phyloP scores from a whole-genome alignment of 2,888 invertebrate genomes.

The Euclidia mi region DNA sequence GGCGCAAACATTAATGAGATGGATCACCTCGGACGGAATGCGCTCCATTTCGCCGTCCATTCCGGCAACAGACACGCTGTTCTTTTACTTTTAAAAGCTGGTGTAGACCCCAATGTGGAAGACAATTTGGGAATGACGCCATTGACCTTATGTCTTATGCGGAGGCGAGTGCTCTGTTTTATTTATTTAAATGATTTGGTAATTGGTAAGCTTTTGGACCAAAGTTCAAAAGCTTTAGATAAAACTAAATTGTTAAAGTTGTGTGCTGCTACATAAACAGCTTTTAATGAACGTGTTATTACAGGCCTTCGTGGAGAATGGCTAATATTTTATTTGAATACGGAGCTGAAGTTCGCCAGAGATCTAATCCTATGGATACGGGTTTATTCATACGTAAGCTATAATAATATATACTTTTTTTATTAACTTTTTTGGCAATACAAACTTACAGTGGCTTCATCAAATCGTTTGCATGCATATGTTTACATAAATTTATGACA shows the following conservation, averaged over 20 bases:
- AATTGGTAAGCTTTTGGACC: too few species aligned
- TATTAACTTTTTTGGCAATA: too few species aligned
- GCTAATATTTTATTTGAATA: constrained; percentile 75
- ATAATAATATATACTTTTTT: not conserved
- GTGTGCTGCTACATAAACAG: too few species aligned
- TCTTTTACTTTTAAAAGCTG: constrained; percentile 68
- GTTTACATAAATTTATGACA: too few species aligned
- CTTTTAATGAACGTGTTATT: constrained; percentile 32
- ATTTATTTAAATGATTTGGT: not conserved
- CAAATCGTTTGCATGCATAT: too few species aligned
- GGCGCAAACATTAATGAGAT: constrained; percentile 67
- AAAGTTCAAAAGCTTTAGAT: too few species aligned
- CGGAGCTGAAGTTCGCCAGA: constrained; percentile 73
- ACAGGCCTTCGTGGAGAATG: constrained; percentile 72
- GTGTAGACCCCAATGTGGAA: constrained; percentile 71
- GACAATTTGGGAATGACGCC: constrained; percentile 86
- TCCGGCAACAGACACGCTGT: constrained; percentile 65
- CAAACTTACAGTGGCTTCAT: too few species aligned
- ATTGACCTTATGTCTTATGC: constrained; percentile 79
- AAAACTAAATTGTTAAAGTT: too few species aligned
- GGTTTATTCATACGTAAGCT: constrained; percentile 81
- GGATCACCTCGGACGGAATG: constrained; percentile 78
- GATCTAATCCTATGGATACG: constrained; percentile 69
- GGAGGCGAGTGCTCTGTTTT: constrained; percentile 64
- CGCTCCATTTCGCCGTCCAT: constrained; percentile 79